Percentiles rank a stretch among this genome's conserved stretches.
phyloP scores from a whole-genome alignment of 2,797 vertebrate genomes.

The Periparus ater region DNA sequence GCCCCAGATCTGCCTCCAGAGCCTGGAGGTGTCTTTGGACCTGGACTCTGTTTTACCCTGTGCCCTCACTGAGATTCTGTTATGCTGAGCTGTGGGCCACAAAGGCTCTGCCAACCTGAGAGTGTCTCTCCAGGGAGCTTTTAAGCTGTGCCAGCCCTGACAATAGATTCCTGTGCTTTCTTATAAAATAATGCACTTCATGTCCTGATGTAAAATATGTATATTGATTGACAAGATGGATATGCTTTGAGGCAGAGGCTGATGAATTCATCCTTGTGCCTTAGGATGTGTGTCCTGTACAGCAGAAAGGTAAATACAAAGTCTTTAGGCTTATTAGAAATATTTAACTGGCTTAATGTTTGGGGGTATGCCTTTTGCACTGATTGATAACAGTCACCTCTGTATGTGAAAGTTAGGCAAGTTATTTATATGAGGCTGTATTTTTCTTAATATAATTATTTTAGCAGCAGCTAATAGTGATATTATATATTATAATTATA shows the following conservation, averaged over 20 bases:
- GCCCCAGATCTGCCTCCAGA: rapidly evolving
- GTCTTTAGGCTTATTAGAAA: background rate
- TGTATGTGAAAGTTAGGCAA: background rate
- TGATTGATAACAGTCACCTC: background rate
- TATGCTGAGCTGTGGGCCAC: background rate
- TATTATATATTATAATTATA: background rate
- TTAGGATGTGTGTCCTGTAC: background rate
- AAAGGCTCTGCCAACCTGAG: background rate
- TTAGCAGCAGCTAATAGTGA: background rate
- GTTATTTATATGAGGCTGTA: background rate
- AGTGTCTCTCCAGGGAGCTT: background rate
- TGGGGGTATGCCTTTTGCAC: background rate
- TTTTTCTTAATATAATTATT: background rate
- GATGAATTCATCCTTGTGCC: background rate
- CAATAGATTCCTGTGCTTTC: background rate
- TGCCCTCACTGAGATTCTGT: background rate
- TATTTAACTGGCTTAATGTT: background rate
- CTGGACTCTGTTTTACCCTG: background rate
- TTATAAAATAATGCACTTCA: background rate
- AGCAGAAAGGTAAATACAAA: background rate
- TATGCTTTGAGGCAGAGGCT: background rate
- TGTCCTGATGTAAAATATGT: too few relatives aligned
- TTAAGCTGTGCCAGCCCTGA: background rate
- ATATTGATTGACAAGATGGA: background rate
- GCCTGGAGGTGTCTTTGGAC: background rate